These are phyloP conservation scores for Scaptomyza polygonia DNA, from an alignment of 2,888 invertebrate genomes.

Conservation along the genomic window DNA sequence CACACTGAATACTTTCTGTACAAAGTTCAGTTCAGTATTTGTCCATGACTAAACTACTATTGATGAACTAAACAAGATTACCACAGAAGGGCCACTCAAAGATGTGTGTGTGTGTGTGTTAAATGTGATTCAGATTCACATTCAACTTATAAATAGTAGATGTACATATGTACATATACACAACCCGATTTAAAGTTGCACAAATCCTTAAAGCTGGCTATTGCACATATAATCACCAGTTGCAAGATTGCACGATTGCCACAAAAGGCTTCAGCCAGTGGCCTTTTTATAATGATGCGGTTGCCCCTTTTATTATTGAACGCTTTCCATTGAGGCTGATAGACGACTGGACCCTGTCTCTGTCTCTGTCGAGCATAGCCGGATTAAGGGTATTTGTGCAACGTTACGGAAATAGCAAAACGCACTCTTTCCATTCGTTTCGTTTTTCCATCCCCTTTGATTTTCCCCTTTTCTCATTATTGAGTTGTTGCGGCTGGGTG, in stretches of 20 bases:
- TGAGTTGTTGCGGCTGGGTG: conserved; percentile 11
- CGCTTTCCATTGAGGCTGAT: conserved; percentile 22
- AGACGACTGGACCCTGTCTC: neutral
- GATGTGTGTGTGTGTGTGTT: conserved; percentile 11
- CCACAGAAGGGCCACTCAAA: conserved; percentile 42
- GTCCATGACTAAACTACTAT: conserved; percentile 74
- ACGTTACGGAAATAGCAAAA: conserved; percentile 44
- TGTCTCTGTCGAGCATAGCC: conserved; percentile 7
- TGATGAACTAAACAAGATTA: conserved; percentile 78
- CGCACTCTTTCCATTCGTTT: neutral
- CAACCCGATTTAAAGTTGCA: conserved; percentile 44
- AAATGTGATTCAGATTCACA: conserved; percentile 35
- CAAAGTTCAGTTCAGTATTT: conserved; percentile 58
- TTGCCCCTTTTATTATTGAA: conserved; percentile 51
- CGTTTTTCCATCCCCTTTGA: too few species aligned
- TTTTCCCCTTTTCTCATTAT: neutral
- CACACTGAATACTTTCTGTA: conserved; percentile 17
- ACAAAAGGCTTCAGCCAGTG: too few species aligned
- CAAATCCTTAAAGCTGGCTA: conserved; percentile 57
- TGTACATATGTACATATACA: conserved; percentile 5
- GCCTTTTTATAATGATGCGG: conserved; percentile 61
- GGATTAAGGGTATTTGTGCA: conserved; percentile 68
- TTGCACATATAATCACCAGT: conserved; percentile 40
- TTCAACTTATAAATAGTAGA: conserved; percentile 15
- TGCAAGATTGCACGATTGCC: conserved; percentile 21